Evolutionary conservation across 2,113 vertebrate genomes (phyloP).

Genomic region (Pelodiscus sinensis): DNA sequence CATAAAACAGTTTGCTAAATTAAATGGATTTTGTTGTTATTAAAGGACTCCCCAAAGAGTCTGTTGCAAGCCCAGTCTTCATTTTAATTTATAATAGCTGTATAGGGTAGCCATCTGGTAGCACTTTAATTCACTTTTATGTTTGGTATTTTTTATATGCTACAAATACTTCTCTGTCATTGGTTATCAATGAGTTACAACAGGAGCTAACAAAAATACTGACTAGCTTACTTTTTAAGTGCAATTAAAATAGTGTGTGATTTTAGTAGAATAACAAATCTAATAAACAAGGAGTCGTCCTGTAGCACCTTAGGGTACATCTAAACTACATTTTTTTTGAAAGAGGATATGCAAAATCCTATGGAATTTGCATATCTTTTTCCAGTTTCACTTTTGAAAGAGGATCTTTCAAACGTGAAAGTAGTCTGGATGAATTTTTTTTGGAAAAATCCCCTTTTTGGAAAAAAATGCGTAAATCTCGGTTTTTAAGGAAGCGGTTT

Average conservation of each 20-base stretch:
- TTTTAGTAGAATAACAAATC: background rate
- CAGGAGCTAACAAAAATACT: background rate
- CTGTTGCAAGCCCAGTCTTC: background rate
- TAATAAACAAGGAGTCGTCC: background rate
- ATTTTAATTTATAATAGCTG: background rate
- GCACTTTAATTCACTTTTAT: background rate
- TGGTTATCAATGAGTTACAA: background rate
- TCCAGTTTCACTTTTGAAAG: no score
- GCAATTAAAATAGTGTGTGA: background rate
- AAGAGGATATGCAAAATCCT: no score
- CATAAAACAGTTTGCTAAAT: background rate
- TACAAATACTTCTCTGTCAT: background rate
- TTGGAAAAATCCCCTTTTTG: no score
- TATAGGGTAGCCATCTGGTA: background rate
- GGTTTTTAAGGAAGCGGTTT: no score
- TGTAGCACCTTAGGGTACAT: no score
- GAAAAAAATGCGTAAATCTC: no score
- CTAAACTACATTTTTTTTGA: no score
- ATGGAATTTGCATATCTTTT: no score
- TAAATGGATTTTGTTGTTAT: background rate
- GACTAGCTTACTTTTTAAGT: background rate
- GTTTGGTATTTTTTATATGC: background rate
- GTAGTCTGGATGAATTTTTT: no score
- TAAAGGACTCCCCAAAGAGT: background rate
- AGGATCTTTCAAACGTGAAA: no score